Base-by-base conservation (phyloP, 2,113 vertebrate genomes). In the Cryptomyrus ogoouensis region DNA sequence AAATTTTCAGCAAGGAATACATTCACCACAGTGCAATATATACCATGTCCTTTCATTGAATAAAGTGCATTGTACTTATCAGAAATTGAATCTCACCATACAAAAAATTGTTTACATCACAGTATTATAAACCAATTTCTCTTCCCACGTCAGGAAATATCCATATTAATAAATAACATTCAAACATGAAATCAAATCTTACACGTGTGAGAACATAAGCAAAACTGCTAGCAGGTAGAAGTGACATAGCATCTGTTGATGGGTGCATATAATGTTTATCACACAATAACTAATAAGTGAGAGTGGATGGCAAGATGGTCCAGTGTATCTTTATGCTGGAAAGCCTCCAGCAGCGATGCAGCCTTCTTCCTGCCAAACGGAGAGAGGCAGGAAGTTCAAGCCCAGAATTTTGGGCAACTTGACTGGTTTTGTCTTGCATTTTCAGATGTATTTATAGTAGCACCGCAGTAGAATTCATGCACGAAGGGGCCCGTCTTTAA, bases 1-100 rank as follows among this genome's bases (percentile, higher is more conserved):
- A 96, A 96, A 95, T 95, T 96, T 95, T 95, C 93, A 94, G 91
- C 94, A 93, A 93, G 95, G 94, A 94, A 94, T 95, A 95, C 94
- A 95, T 95, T 95, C 93, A 94, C 93, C 95, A 96, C 94, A 93
- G 93, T 93, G 93, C 92, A 93, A 91, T 88, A 92, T 93, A 90
- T 90, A 91, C 89, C 91, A 91, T 92, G 90, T 93, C 89, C 91
- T 80, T 89, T 92, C 83, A 52, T 84, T 89, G 83, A 58, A 89
- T 94, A 93, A 94, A 94, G 94, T 94, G 93, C 94, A 93, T 93
- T 90, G 90, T 93, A 93, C 89, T 90, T 91, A 62, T 94, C 88
- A 83, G 91, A 90, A 89, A 92, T 90, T 89, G 89, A 21, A 90
- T 85, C 90, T 91, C 91, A 92, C 92, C 89, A 92, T 91, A 94